These are phyloP conservation scores for Globia sparganii DNA, from an alignment of 2,888 invertebrate genomes.

Conservation along the genomic window DNA sequence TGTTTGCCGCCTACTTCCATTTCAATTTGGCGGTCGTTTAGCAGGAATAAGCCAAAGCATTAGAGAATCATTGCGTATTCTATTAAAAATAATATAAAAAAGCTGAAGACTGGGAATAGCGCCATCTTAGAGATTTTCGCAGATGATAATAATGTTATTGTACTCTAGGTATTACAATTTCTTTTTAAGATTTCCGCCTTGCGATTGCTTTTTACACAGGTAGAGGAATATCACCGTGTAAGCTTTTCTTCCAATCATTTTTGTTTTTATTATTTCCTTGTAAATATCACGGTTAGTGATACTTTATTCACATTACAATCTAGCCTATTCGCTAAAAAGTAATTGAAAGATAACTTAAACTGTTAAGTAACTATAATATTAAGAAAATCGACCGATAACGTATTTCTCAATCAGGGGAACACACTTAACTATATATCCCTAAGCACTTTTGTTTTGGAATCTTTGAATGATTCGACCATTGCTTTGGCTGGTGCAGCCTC, in stretches of 20 bases:
- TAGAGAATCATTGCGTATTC: neutral
- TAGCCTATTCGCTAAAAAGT: neutral
- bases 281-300: too few species aligned
- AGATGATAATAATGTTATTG: constrained; percentile 9
- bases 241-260: neutral
- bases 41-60: neutral
- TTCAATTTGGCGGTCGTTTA: constrained; percentile 7
- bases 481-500: neutral
- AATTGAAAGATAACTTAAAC: neutral
- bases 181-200: constrained; percentile 16
- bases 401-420: too few species aligned
- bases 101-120: neutral
- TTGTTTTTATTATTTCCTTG: neutral
- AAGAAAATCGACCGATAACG: too few species aligned
- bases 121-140: neutral
- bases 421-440: neutral
- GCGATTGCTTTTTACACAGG: constrained; percentile 17
- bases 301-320: too few species aligned
- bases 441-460: neutral
- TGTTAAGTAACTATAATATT: too few species aligned
- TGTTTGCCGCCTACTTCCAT: constrained; percentile 1
- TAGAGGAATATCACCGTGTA: neutral
- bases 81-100: neutral
- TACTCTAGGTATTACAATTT: constrained; percentile 6
- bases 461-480: neutral